Base-by-base conservation (phyloP, 1,140 invertebrate genomes). In the Atta cephalotes region DNA sequence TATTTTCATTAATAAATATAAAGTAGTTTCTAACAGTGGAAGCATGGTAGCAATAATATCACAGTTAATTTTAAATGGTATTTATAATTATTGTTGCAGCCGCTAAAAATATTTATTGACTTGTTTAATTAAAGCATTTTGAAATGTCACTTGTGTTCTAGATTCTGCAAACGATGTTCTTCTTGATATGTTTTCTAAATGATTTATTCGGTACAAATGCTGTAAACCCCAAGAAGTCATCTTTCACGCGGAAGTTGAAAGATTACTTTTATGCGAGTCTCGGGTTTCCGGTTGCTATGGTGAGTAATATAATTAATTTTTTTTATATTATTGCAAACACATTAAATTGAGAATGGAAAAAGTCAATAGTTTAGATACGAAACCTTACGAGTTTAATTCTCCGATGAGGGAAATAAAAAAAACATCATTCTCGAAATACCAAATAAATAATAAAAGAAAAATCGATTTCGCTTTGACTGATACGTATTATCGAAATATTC, bases 121-220 rank as follows among this genome's bases (percentile, higher is more conserved):
- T 45, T 12, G 39, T 45, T 45, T 71, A 81, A 28, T 81, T 58
- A 35, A 21, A 76, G 5, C 39, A 63, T 10, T 51, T 80, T 18
- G 66, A n/a, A 79, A 74, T 56, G 16, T 45, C 39, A 68, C 70
- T 85, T 81, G 72, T 80, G 89, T 96, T 96, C 74, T 96, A 98
- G 97, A 96, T 98, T 92, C 93, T 98, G 56, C 97, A 98, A 96
- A 96, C 97, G 6, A 74, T 97, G 28, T 98, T 98, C 91, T 98
- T 97, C 91, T 95, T 96, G 12, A 93, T 98, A 72, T 97, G 97
- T 68, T 88, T 97, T 4, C 88, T 97, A 3, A 98, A 98, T 95
- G 97, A 98, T 94, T 91, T 97, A 25, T 94, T 96, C 90, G 97
- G 97, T n/a, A 96, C 96, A 14, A 97, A 97, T 94, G 97, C 97